Conservation (phyloP, 2,797 vertebrate species). For the Phataginus tricuspis region DNA sequence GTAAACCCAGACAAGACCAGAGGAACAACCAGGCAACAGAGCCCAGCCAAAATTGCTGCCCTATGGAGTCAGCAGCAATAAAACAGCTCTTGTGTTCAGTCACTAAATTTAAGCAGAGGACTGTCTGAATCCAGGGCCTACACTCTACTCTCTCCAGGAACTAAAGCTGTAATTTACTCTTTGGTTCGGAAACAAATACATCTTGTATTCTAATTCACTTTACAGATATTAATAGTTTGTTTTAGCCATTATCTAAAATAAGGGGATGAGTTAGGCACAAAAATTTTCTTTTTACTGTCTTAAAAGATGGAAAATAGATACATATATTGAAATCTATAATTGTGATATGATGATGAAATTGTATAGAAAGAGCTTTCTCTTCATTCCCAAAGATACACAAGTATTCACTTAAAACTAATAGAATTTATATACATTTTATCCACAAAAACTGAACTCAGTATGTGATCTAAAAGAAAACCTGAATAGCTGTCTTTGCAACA, state of each 20-base stretch:
- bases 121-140: neutral
- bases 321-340: neutral
- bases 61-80: neutral
- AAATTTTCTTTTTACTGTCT: neutral
- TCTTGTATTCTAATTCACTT: conserved; percentile 21
- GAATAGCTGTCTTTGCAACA: neutral
- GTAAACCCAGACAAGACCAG: neutral
- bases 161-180: neutral
- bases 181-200: conserved; percentile 6
- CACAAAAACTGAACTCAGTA: neutral
- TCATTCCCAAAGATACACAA: neutral
- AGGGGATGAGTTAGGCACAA: neutral
- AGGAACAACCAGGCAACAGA: neutral
- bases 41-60: neutral
- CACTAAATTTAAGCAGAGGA: conserved; percentile 32
- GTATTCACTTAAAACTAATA: conserved; percentile 1
- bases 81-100: neutral
- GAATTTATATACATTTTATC: neutral
- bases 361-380: neutral
- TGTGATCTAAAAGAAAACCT: conserved; percentile 23
- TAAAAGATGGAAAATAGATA: conserved; percentile 36
- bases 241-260: neutral
- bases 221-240: neutral
- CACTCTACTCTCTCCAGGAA: neutral
- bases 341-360: neutral